phyloP scores from a whole-genome alignment of 2,888 invertebrate species.

The Sisyra nigra region DNA sequence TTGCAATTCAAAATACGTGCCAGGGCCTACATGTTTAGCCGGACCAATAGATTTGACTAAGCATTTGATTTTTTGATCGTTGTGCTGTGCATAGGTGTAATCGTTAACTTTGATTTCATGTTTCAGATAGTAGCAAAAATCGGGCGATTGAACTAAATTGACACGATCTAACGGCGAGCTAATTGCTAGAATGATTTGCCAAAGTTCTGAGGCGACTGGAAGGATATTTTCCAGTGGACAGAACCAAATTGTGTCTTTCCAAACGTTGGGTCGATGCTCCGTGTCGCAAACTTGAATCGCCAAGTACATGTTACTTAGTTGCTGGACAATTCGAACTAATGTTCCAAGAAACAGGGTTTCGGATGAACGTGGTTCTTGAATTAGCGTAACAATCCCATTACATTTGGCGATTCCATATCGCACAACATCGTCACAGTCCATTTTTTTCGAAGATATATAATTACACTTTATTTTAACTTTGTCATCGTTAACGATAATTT shows the following conservation, averaged over 20 bases:
- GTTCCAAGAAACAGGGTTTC: constrained; percentile 4
- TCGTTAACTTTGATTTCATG: constrained; percentile 13
- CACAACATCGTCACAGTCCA: constrained; percentile 6
- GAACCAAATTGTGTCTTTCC: constrained; percentile 22
- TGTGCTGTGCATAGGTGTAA: constrained; percentile 13
- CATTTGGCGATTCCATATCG: constrained; percentile 6
- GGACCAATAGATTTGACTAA: constrained; percentile 36
- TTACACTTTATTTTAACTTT: too few relatives aligned
- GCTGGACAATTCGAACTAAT: constrained; percentile 5
- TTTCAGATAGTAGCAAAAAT: constrained; percentile 28
- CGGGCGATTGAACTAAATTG: constrained; percentile 27
- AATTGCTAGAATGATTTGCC: constrained; percentile 35
- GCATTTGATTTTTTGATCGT: constrained; percentile 21
- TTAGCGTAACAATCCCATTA: constrained; percentile 4
- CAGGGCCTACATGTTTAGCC: constrained; percentile 31
- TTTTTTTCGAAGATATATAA: background rate
- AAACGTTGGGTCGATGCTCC: constrained; percentile 13
- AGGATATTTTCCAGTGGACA: constrained; percentile 19
- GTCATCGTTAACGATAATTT: too few relatives aligned
- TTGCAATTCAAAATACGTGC: constrained; percentile 38
- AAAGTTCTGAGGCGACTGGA: constrained; percentile 24
- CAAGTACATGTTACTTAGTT: background rate
- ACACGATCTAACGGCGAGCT: constrained; percentile 32
- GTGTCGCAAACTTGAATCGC: constrained; percentile 6
- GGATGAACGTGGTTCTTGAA: background rate